Evolutionary conservation across 2,888 invertebrate species (phyloP), one percentile per base, ranked within the genome.

Genomic region (Melitaea athalia): DNA sequence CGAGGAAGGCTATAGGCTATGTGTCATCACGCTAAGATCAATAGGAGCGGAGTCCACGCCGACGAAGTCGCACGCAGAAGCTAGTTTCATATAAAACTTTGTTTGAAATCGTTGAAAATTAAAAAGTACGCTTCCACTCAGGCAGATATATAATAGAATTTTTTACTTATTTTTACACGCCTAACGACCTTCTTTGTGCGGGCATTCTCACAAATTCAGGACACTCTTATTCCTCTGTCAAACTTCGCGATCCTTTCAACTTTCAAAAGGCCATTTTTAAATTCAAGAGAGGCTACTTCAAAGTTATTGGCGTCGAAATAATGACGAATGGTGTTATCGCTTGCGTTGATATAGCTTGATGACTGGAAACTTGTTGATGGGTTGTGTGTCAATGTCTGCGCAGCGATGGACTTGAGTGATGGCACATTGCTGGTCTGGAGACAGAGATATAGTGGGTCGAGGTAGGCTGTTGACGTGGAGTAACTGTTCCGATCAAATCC

Each of bases 301-400:
- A 64, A 64, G 49, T 64, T 64, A 50, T 50, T 31, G 42, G 7
- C 63, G 42, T 42, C 52, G 38, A 14, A 53, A 17, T 67, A n/a
- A 67, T 68, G 52, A 68, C 24, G 53, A 68, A 59, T 63, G 67
- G 17, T 49, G 59, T 42, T 63, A 53, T 68, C 63, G 59, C n/a
- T 45, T 5, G 15, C 38, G 8, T 33, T 8, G 38, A 14, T 53
- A n/a, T 33, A 53, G 59, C 49, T 17, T 15, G 60, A 60, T 47
- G 53, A 53, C 50, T 24, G 47, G 47, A 31, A 53, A 17, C 52
- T 47, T 53, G 53, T 53, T 59, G 64, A 64, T 43, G 42, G 60
- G 52, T 59, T 52, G 42, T 47, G 47, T 47, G 38, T 47, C 60
- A 60, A 47, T 60, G 60, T 47, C 60, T 24, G 24, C 24, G 12